Base-by-base conservation (phyloP, 1,140 invertebrate genomes). In the Druon quercuslanigerum region DNA sequence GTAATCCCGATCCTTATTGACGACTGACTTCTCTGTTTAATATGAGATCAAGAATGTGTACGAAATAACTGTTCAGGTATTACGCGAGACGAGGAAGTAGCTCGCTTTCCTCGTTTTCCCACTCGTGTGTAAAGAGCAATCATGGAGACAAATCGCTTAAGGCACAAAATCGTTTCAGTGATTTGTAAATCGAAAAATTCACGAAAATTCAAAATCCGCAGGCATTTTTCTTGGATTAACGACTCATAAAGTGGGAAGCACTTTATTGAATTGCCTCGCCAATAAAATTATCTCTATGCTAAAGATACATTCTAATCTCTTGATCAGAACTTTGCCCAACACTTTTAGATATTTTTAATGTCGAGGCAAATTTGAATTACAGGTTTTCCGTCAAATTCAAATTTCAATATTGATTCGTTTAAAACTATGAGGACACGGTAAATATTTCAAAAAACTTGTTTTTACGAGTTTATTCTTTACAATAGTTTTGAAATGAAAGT, bases 61-160 rank as follows among this genome's bases (percentile, higher is more conserved):
- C 33, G 40, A 66, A 40, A 66, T 66, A 25, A 33, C 57, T 66
- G 57, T 66, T 25, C 57, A 33, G 57, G 17, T 66, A 25, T 66
- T 66, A 66, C 57, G 57, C 57, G 57, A 66, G 57, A 66, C 25
- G 57, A 40, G 57, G 57, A 66, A 66, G 57, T 66, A 13, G 25
- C 25, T 66, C 57, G 25, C 57, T 57, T 57, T 57, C 56, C 56
- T 57, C 56, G 19, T 20, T 66, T 66, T 66, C 57, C 57, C 25
- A 25, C 57, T 66, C 25, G 57, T 66, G 57, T 66, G 11, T 60
- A 33, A 33, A 1, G 25, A 40, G 25, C 57, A 7, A 16, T 9
- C 33, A 66, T 33, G 13, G 25, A 3, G 20, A 66, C 57, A 66
- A 60, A 40, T 66, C 20, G 20, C 57, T 66, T 13, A 12, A 13